Evolutionary conservation across 2,113 vertebrate species (phyloP).

Genomic region (Sinocyclocheilus anshuiensis): DNA sequence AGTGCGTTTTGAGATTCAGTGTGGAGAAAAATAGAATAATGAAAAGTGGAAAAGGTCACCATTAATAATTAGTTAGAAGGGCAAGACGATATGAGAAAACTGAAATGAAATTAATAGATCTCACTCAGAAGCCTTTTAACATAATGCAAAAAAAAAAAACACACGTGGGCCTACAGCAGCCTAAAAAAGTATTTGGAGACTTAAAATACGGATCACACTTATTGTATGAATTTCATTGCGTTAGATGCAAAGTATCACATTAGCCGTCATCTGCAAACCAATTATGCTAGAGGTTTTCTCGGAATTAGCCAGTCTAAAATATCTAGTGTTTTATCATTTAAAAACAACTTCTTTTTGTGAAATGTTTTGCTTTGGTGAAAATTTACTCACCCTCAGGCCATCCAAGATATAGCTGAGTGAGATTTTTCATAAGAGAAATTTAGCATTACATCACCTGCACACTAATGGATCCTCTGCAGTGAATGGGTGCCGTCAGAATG

Average conservation of each 20-base stretch:
- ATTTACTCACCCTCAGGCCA: not conserved
- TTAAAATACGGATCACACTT: not conserved
- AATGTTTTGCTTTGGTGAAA: not conserved
- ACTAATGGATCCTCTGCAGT: not conserved
- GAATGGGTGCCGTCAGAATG: not conserved
- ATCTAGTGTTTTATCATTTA: not conserved
- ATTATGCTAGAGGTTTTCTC: not conserved
- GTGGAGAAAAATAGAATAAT: slow-evolving; percentile 15
- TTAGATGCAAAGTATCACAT: not conserved
- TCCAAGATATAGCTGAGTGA: not conserved
- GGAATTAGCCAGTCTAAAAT: not conserved
- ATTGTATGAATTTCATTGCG: not conserved
- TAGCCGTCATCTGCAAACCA: not conserved
- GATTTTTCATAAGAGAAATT: not conserved
- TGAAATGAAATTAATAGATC: slow-evolving; percentile 40
- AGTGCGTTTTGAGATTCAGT: not conserved
- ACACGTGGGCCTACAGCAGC: not conserved
- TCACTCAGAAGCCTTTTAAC: not conserved
- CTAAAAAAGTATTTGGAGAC: not conserved
- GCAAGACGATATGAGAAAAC: slow-evolving; percentile 26
- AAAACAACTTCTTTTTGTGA: too few species aligned
- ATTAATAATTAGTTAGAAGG: slow-evolving; percentile 45
- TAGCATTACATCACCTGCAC: not conserved
- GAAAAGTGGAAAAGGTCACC: slow-evolving; percentile 50
- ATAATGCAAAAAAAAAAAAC: not conserved